Evolutionary conservation across 2,113 vertebrate species (phyloP), one percentile per base, ranked within the genome.

Genomic region (Pyxicephalus adspersus): DNA sequence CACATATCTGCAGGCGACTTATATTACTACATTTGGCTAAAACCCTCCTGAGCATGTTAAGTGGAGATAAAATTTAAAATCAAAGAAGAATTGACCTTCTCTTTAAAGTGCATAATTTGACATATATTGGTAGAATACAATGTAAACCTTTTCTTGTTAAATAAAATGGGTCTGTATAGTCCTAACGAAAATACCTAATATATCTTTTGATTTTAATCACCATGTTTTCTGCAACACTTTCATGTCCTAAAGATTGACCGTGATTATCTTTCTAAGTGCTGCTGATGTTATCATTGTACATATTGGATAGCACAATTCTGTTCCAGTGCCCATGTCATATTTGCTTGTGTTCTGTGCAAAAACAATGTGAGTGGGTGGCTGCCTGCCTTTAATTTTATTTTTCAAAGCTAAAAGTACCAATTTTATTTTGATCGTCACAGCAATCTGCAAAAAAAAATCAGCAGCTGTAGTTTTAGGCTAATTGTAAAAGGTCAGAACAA

Each of bases 401-500:
- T 68, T 28, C 23, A 79, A 58, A 38, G 52, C 29, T 22, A 25
- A 67, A 67, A 15, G 8, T 58, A 50, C 29, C 26, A 45, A 60
- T 79, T 79, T 68, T 60, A 9, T 77, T 65, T 51, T 79, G 52
- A 68, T 68, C 50, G 63, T 79, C 76, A 65, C 60, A 34, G 29
- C 54, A 13, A 58, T 45, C 52, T 19, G n/a, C 31, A 18, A 68
- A 50, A 29, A 29, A 18, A 68, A 26, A n/a, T 79, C 64, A 68
- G 28, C 64, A 7, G n/a, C 20, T 15, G 25, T 51, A 15, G n/a
- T 60, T 60, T 79, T 38, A 68, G 51, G 31, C 13, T 68, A 52
- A 79, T 68, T 79, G n/a, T 68, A 31, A 70, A 78, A 68, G 77
- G 77, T 79, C 54, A 79, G 64, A 80, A 71, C 31, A 52, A 71